Conservation (phyloP, 2,888 invertebrate genomes). For the Caenorhabditis drosophilae region DNA sequence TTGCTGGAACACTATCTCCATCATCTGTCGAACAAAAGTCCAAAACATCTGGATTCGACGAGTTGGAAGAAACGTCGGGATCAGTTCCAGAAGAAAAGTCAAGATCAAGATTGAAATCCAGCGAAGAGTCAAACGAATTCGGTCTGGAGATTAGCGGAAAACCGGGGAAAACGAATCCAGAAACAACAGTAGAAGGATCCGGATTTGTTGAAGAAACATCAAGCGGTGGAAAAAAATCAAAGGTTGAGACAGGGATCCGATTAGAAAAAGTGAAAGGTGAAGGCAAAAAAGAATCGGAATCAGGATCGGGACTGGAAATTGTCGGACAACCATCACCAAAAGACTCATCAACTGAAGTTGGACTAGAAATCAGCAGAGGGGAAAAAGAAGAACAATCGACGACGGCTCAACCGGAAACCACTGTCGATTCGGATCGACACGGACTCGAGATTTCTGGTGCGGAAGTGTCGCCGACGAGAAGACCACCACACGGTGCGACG, state of each 20-base stretch:
- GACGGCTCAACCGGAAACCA: conserved; percentile 2
- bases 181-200: conserved; percentile 5
- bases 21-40: too few relatives aligned
- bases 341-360: conserved; percentile 14
- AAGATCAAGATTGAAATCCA: neutral
- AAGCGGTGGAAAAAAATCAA: conserved; percentile 21
- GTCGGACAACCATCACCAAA: conserved; percentile 4
- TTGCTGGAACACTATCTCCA: neutral
- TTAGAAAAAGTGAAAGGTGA: conserved; percentile 7
- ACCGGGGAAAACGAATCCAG: neutral
- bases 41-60: neutral
- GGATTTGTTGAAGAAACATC: conserved; percentile 15
- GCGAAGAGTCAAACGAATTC: neutral
- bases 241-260: conserved; percentile 7
- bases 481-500: neutral
- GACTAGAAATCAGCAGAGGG: conserved; percentile 33
- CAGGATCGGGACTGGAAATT: conserved; percentile 20
- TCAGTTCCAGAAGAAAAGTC: neutral
- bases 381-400: conserved; percentile 5
- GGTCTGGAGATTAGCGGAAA: neutral
- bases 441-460: conserved; percentile 27
- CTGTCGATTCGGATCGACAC: conserved; percentile 22
- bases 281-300: neutral
- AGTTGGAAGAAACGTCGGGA: neutral
- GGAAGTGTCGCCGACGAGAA: conserved; percentile 1